Base-by-base conservation (phyloP, 1,140 invertebrate species). In the Aphis craccivora region DNA sequence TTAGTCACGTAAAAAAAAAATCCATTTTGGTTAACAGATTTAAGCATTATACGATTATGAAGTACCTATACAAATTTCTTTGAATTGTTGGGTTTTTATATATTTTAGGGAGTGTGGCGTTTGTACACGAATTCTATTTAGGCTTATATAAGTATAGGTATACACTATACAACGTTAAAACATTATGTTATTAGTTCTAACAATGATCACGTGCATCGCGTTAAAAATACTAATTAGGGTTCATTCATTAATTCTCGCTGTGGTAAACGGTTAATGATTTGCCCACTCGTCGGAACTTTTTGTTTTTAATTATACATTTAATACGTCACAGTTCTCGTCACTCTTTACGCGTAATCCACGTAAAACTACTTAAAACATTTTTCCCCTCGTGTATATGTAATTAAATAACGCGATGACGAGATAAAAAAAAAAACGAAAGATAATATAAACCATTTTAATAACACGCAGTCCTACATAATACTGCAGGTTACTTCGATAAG, bases 211-310 rank as follows among this genome's bases (percentile, higher is more conserved):
- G n/a, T 7, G 30, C 30, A 76, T 76, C 11, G 60, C 60, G 60
- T 76, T 76, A 76, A 76, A 67, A 76, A 35, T 76, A 76, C 60
- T 76, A 76, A 76, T 76, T 76, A 76, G 60, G 60, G n/a, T 67
- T 67, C 60, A 67, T 67, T 67, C 60, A 67, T 67, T n/a, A 67
- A 14, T 67, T 67, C 60, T 67, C 8, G 30, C 3, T 11, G 30
- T 67, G 30, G 30, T 67, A 67, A 67, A 30, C 60, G 30, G 60
- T 67, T 67, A 67, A 67, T 67, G 60, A 67, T 67, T 67, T 9
- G 2, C 3, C 60, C 60, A 67, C 60, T 67, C 60, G 3, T 67
- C 6, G 60, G 30, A 76, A 76, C 60, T 76, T 76, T 76, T n/a
- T 30, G 11, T 76, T n/a, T 67, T 76, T 76, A n/a, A 83, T 83